Base-by-base conservation (phyloP, 2,113 vertebrate species). In the Geococcyx californianus region DNA sequence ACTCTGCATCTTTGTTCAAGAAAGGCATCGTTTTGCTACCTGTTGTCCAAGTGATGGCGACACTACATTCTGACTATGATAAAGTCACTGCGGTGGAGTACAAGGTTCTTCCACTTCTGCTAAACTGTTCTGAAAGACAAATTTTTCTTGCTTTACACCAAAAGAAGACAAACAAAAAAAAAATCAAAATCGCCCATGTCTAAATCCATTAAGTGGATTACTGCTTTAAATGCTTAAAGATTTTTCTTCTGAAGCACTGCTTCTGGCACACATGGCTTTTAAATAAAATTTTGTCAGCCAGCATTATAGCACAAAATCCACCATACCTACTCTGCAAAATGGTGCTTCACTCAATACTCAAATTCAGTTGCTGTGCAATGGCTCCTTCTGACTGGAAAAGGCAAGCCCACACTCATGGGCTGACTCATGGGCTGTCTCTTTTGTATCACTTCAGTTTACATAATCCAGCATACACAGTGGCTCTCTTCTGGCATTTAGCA, bases 201-300 rank as follows among this genome's bases (percentile, higher is more conserved):
- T 60, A 74, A 66, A 33, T 68, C 68, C 74, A 36, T 82, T 87
- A 84, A 92, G 67, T 42, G 28, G 69, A 94, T 95, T 88, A 86
- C 64, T 67, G 47, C 75, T 91, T 92, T 91, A 96, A 91, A 96
- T 56, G 36, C 82, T 79, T 89, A 83, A 13, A 44, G 58, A 49
- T 96, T 84, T 83, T 95, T 79, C 76, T 94, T 94, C 52, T 89
- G 87, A 92, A 94, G 83, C 89, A 62, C 15, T 88, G 72, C 82
- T 96, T 94, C 77, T 66, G 89, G 84, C 76, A 97, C 58, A 72
- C 38, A 15, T 36, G 16, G 28, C 76, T 92, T 64, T 86, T 52
- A 82, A 85, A 68, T 5, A 79, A 54, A 63, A 47, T n/a, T 34
- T 11, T 88, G 52, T 38, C 54, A 76, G 45, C 21, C 90, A 96